Percentiles rank a stretch among this genome's conserved stretches.
phyloP scores from a whole-genome alignment of 2,797 vertebrate species.

The Molossus molossus region DNA sequence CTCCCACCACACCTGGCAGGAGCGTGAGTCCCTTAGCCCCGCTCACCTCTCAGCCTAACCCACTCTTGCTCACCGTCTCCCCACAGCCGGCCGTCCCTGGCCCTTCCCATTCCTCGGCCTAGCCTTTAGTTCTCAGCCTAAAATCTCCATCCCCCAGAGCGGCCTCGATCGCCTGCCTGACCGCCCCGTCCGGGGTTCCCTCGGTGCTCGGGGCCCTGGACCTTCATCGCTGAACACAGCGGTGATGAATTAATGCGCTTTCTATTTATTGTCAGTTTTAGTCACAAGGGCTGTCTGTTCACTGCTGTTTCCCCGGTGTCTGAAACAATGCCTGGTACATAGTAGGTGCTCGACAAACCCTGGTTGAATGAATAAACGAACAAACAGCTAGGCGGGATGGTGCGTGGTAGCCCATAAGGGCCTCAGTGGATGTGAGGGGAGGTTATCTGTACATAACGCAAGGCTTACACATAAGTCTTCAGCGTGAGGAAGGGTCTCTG shows the following conservation, averaged over 20 bases:
- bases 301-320: not conserved
- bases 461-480: not conserved
- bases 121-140: not conserved
- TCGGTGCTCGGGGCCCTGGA: too few relatives aligned
- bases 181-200: rapidly evolving
- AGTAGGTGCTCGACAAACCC: not conserved
- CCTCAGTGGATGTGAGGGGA: not conserved
- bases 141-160: not conserved
- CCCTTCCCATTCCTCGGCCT: not conserved
- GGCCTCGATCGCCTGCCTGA: not conserved
- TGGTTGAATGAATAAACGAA: not conserved
- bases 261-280: not conserved
- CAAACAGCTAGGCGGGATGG: not conserved
- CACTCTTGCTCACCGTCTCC: not conserved
- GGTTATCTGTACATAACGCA: not conserved
- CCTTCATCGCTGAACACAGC: not conserved
- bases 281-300: not conserved
- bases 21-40: not conserved
- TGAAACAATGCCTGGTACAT: not conserved
- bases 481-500: not conserved
- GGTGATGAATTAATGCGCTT: too few relatives aligned
- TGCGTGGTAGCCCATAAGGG: not conserved
- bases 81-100: not conserved
- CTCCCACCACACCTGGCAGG: not conserved
- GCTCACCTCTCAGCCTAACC: not conserved